phyloP scores from a whole-genome alignment of 2,888 invertebrate genomes.

The Philhelius pedissequus region DNA sequence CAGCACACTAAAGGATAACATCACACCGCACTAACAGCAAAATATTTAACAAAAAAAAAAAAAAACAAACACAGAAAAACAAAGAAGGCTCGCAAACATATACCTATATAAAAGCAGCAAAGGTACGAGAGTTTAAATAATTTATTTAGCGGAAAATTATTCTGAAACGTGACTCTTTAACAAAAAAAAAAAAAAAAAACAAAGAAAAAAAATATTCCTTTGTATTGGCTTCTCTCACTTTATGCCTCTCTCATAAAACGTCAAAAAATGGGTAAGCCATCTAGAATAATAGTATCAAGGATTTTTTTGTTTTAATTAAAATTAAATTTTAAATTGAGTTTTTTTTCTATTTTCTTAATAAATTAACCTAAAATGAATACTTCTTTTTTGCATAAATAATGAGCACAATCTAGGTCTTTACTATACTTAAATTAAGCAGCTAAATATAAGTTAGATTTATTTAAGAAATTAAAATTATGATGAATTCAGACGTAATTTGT shows the following conservation, averaged over 20 bases:
- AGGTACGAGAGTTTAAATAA: conserved; percentile 46
- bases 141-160: conserved; percentile 61
- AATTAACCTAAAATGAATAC: not conserved
- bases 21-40: not conserved
- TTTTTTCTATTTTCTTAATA: not conserved
- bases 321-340: not conserved
- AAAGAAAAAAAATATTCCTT: not conserved
- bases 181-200: not conserved
- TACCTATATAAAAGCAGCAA: not conserved
- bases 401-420: not conserved
- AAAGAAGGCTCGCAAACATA: not conserved
- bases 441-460: too few relatives aligned
- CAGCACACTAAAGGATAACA: conserved; percentile 22
- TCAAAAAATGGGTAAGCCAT: conserved; percentile 4
- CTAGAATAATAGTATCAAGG: not conserved
- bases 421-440: too few relatives aligned
- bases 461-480: too few relatives aligned
- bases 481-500: too few relatives aligned
- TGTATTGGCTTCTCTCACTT: not conserved
- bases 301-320: conserved; percentile 3
- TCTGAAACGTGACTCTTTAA: conserved; percentile 49
- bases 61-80: too few relatives aligned
- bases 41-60: not conserved
- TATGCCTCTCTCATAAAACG: not conserved
- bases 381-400: not conserved